A percentile compares a stretch with the other conserved stretches of the same genome.
These are phyloP conservation scores for Oreotrochilus melanogaster DNA, from an alignment of 2,113 vertebrate species.

Conservation along the genomic window DNA sequence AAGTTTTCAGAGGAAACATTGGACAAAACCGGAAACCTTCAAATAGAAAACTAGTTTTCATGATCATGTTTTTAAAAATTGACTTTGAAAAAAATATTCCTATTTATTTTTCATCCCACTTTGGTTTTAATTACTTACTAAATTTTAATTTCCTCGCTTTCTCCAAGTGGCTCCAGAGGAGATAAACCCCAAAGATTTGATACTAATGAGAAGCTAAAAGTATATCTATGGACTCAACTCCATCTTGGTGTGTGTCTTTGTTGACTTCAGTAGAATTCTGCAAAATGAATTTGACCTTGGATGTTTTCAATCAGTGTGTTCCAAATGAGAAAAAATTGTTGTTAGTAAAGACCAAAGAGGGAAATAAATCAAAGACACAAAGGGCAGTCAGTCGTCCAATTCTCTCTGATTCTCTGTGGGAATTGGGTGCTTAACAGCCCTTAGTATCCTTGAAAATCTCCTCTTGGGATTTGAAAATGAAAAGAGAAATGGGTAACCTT, in stretches of 20 bases:
- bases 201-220: slow-evolving; percentile 53
- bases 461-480: slow-evolving; percentile 57
- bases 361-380: slow-evolving; percentile 72
- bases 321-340: slow-evolving; percentile 74
- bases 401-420: slow-evolving; percentile 63
- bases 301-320: slow-evolving; percentile 71
- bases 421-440: slow-evolving; percentile 70
- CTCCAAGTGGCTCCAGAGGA: not conserved
- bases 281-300: slow-evolving; percentile 72
- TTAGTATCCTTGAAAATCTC: slow-evolving; percentile 69
- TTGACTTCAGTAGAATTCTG: slow-evolving; percentile 53
- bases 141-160: not conserved
- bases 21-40: not conserved
- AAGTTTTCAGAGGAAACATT: not conserved
- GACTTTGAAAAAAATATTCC: not conserved
- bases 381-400: slow-evolving; percentile 66
- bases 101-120: not conserved
- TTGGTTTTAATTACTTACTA: not conserved
- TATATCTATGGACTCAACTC: slow-evolving; percentile 37
- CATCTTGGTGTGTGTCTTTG: slow-evolving; percentile 48
- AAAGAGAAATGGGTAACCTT: slow-evolving; percentile 50
- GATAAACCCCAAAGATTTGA: not conserved
- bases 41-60: not conserved
- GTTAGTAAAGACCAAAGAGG: slow-evolving; percentile 69
- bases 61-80: not conserved